Evolutionary conservation across 2,888 invertebrate genomes (phyloP).

Genomic region (Acrocyrtus sp.): DNA sequence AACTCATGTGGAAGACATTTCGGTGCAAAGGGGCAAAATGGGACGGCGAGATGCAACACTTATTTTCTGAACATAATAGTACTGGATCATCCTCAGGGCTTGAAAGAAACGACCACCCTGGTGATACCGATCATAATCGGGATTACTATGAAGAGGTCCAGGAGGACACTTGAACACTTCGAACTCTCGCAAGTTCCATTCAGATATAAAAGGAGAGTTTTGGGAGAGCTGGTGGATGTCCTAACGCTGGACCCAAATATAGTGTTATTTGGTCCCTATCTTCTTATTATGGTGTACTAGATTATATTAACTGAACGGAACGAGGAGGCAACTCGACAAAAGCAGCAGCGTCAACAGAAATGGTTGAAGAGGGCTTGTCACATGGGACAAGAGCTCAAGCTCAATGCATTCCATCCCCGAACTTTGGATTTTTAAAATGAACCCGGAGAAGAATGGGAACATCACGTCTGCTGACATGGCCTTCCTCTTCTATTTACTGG

Average conservation of each 20-base stretch:
- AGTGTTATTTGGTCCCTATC: constrained; percentile 33
- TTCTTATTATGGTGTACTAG: constrained; percentile 21
- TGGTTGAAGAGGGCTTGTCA: constrained; percentile 14
- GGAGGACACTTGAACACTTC: no score
- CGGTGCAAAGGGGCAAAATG: no score
- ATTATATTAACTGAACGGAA: constrained; percentile 9
- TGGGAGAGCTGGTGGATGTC: background rate
- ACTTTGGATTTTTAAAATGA: constrained; percentile 38
- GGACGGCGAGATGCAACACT: no score
- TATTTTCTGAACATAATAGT: no score
- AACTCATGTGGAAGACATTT: no score
- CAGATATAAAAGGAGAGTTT: background rate
- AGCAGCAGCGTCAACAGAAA: background rate
- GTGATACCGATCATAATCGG: no score
- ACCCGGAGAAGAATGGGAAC: background rate
- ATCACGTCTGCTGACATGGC: constrained; percentile 10
- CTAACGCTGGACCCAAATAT: constrained; percentile 16
- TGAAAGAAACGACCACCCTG: background rate
- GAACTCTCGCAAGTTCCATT: background rate
- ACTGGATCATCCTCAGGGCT: no score
- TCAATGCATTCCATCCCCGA: constrained; percentile 26
- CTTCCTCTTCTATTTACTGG: constrained; percentile 9
- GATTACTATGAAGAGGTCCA: no score
- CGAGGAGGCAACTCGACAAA: constrained; percentile 14
- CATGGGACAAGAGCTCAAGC: constrained; percentile 21